Evolutionary conservation across 2,888 invertebrate species (phyloP).

Genomic region (Meandrusa payeni): DNA sequence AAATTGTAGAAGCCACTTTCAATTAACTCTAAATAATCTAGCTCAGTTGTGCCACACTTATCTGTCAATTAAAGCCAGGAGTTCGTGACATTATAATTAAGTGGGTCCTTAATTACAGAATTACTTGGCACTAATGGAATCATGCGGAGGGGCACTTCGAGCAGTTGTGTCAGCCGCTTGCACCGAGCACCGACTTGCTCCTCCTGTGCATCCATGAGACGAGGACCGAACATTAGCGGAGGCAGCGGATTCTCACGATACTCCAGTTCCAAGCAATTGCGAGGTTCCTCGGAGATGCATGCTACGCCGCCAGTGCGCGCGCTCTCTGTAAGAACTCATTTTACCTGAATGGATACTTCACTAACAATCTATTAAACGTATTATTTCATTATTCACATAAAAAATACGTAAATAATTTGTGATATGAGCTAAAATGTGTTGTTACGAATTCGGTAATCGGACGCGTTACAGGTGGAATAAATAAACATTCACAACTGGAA

Average conservation of each 20-base stretch:
- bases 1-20: too few species aligned
- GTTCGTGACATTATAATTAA: too few species aligned
- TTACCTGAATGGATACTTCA: constrained; percentile 46
- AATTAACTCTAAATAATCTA: too few species aligned
- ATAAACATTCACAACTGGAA: too few species aligned
- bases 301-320: constrained; percentile 45
- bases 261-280: constrained; percentile 13
- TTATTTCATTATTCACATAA: too few species aligned
- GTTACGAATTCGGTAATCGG: too few species aligned
- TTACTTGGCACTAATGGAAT: constrained; percentile 59
- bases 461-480: too few species aligned
- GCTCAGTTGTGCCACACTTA: too few species aligned
- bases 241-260: constrained; percentile 28
- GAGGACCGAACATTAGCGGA: constrained; percentile 31
- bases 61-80: too few species aligned
- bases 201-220: constrained; percentile 49
- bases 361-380: too few species aligned
- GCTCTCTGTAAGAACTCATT: constrained; percentile 52
- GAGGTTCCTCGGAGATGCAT: constrained; percentile 6
- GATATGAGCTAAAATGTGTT: too few species aligned
- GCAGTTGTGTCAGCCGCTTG: constrained; percentile 52
- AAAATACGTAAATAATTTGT: too few species aligned
- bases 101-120: constrained; percentile 48
- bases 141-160: constrained; percentile 53
- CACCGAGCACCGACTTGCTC: constrained; percentile 56